Conservation (phyloP, 2,113 vertebrate genomes). For the Eonycteris spelaea region DNA sequence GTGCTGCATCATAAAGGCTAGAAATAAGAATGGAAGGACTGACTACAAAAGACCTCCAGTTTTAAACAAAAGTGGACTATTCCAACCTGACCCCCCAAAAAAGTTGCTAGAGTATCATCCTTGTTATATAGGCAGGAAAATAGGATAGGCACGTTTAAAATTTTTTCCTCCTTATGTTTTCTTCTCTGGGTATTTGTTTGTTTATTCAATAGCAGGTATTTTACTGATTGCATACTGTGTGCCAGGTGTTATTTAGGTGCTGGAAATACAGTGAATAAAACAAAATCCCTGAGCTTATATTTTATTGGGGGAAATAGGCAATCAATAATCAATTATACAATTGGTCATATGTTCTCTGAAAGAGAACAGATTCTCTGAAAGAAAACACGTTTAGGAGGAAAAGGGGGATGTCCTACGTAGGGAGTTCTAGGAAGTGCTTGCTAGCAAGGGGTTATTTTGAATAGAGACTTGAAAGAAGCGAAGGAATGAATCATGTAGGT, state of each 20-base stretch:
- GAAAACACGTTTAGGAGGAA: neutral
- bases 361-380: neutral
- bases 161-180: constrained; percentile 5
- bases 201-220: constrained; percentile 17
- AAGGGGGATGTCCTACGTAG: neutral
- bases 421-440: neutral
- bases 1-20: neutral
- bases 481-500: neutral
- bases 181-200: neutral
- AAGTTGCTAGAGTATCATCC: neutral
- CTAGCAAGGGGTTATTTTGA: neutral
- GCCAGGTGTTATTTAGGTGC: neutral
- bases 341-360: neutral
- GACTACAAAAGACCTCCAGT: neutral
- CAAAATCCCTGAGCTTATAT: neutral
- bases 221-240: neutral
- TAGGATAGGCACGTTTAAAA: neutral
- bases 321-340: neutral
- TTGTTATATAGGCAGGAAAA: constrained; percentile 18
- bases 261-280: neutral
- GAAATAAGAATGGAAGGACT: constrained; percentile 27
- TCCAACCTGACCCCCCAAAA: neutral
- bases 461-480: neutral
- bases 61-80: neutral
- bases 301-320: neutral